Conservation (phyloP, 2,113 vertebrate genomes). For the Colius striatus region DNA sequence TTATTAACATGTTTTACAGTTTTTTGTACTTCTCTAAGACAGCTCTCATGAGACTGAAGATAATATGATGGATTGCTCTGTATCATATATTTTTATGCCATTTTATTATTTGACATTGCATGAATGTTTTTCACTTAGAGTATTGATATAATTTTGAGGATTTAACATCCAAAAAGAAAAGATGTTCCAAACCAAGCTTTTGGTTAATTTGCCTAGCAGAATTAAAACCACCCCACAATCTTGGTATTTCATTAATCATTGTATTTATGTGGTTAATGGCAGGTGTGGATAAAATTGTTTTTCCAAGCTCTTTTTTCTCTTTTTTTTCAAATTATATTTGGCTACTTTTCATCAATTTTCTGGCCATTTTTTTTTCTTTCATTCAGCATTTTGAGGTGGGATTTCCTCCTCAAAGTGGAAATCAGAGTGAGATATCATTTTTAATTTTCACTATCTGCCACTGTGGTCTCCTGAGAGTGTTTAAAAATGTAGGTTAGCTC, state of each 20-base stretch:
- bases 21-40: neutral
- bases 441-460: neutral
- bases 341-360: neutral
- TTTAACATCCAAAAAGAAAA: neutral
- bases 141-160: neutral
- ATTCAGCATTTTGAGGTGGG: neutral
- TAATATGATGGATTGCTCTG: neutral
- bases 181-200: neutral
- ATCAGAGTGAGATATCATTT: neutral
- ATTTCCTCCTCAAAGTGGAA: neutral
- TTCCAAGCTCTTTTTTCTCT: neutral
- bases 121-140: neutral
- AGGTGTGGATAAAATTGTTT: neutral
- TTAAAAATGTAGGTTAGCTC: conserved; percentile 45
- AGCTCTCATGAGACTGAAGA: conserved; percentile 44
- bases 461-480: conserved; percentile 77
- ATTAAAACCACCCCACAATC: neutral
- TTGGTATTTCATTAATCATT: neutral
- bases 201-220: neutral
- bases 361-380: neutral
- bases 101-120: neutral
- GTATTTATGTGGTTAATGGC: neutral
- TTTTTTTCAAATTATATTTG: conserved; percentile 2
- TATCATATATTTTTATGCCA: neutral
- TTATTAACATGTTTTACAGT: neutral